These are phyloP conservation scores for Triops longicaudatus DNA, from an alignment of 1,140 invertebrate species.

Conservation along the genomic window DNA sequence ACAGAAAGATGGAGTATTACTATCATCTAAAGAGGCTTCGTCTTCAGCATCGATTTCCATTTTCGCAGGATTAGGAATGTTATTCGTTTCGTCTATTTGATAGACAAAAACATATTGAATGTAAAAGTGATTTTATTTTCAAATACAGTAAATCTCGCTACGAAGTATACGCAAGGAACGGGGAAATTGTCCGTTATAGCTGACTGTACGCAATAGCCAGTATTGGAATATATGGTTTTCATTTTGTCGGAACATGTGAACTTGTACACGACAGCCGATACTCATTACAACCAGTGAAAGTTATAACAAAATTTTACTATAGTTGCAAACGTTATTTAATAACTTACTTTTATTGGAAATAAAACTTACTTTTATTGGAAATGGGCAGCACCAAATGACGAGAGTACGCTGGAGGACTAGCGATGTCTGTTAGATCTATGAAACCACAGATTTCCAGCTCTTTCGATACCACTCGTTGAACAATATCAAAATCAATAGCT, in stretches of 20 bases:
- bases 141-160: no score
- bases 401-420: slow-evolving; percentile 87
- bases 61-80: slow-evolving; percentile 35
- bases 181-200: no score
- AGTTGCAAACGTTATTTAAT: no score
- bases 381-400: slow-evolving; percentile 78
- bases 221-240: no score
- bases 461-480: slow-evolving; percentile 52
- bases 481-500: slow-evolving; percentile 54
- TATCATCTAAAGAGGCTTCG: slow-evolving; percentile 57
- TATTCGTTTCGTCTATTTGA: not conserved
- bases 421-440: slow-evolving; percentile 68
- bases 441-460: slow-evolving; percentile 71
- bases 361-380: slow-evolving; percentile 31
- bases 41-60: slow-evolving; percentile 45
- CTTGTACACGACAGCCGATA: no score
- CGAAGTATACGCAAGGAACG: no score
- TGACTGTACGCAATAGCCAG: no score
- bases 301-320: no score
- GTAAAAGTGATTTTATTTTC: not conserved
- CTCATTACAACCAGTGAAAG: no score
- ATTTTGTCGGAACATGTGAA: no score
- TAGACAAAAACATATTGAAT: slow-evolving; percentile 1
- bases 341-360: no score
- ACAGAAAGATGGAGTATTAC: slow-evolving; percentile 79